Base-by-base conservation (phyloP, 2,113 vertebrate genomes). In the Vidua chalybeata region DNA sequence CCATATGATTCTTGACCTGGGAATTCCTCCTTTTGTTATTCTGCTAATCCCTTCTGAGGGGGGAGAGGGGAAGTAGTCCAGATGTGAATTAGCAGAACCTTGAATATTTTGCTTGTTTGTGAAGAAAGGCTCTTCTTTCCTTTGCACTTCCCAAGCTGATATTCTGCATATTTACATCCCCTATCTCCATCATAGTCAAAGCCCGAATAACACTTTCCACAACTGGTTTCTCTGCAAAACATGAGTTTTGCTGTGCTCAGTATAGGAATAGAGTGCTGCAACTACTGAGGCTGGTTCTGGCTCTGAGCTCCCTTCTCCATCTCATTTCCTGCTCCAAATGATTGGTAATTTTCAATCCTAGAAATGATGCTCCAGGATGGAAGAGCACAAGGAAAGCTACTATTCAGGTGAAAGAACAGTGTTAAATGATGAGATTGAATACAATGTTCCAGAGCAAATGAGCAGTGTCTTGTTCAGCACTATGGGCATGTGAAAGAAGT, bases 21-120 rank as follows among this genome's bases (percentile, higher is more conserved):
- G 73, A 88, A 71, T n/a, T 85, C 43, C n/a, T 94, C 23, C 33
- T 77, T 91, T 94, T 94, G n/a, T 94, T 77, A 59, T 11, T 77
- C 23, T 86, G n/a, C 28, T 88, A 66, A 79, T 90, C n/a, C 11
- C 3, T 49, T 85, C 56, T 84, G 28, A 6, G 6, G 9, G 6
- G 14, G 5, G 4, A 11, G 23, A 15, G 11, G 19, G 11, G n/a
- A 19, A 35, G 13, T 49, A 52, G 19, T 58, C 39, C 33, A 35
- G 20, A 14, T 88, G 26, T 86, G 45, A 93, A 71, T 81, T 86
- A 93, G 31, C 31, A 78, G 48, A 84, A 54, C 45, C 31, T 63
- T 80, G 51, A 86, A 39, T n/a, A 15, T 80, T 69, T 63, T 49
- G 16, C 12, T 84, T 73, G 49, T 58, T 95, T 85, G 17, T 74